Percentiles rank a stretch among this genome's conserved stretches.
Evolutionary conservation across 2,888 invertebrate species (phyloP).

Genomic region (Carterocephalus palaemon): DNA sequence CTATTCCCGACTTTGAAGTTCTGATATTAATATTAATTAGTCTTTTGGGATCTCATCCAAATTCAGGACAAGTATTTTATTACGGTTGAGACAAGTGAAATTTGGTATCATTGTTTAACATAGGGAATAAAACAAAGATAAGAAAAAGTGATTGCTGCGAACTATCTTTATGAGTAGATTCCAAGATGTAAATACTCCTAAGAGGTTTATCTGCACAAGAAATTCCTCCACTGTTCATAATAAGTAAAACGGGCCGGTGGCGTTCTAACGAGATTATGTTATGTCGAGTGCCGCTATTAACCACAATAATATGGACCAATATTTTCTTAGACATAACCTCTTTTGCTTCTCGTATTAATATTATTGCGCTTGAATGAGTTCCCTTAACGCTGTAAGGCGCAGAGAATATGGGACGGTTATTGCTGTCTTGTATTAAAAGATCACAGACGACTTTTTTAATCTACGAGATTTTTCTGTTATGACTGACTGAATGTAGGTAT

Average conservation of each 20-base stretch:
- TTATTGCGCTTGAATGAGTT: conserved; percentile 8
- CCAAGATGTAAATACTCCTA: conserved; percentile 23
- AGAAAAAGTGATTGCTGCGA: no score
- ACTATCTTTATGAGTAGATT: no score
- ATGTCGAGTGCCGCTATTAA: conserved; percentile 32
- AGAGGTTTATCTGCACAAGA: conserved; percentile 27
- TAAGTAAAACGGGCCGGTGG: conserved; percentile 32
- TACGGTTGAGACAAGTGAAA: no score
- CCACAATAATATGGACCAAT: conserved; percentile 33
- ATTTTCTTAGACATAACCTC: conserved; percentile 33
- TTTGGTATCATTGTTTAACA: no score
- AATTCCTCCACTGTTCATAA: conserved; percentile 29
- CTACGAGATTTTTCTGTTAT: no score
- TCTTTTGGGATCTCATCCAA: conserved; percentile 24
- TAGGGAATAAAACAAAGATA: no score
- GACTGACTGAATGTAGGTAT: no score
- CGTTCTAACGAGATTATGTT: conserved; percentile 44
- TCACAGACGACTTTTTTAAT: no score
- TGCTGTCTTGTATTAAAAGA: no score
- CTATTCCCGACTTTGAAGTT: conserved; percentile 53
- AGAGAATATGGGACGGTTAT: conserved; percentile 5
- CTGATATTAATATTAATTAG: conserved; percentile 57
- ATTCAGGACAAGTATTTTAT: conserved; percentile 11
- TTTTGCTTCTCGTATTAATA: conserved; percentile 15
- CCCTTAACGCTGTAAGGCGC: conserved; percentile 5